Percentiles rank a stretch among this genome's conserved stretches.
phyloP scores from a whole-genome alignment of 37 sponge, comb jelly and placozoan genomes.

The Cladorhizidae sp. region DNA sequence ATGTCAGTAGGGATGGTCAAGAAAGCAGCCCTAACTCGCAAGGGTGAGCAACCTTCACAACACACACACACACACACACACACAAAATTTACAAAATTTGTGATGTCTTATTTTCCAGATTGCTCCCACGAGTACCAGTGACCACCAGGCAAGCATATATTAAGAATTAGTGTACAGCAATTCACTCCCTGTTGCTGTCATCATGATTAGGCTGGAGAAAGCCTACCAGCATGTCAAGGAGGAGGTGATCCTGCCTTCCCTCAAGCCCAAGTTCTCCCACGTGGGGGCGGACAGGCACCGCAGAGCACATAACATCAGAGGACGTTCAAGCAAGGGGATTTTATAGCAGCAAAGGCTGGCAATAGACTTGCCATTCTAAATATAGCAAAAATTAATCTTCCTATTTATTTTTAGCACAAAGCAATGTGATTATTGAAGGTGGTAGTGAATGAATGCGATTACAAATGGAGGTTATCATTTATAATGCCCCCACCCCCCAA shows the following conservation, averaged over 20 bases:
- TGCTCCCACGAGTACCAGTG: too few species aligned
- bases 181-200: background rate
- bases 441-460: too few species aligned
- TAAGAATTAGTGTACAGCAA: too few species aligned
- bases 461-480: too few species aligned
- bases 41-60: background rate
- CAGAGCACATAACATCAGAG: constrained; percentile 51
- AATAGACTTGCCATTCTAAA: background rate
- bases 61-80: background rate
- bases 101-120: background rate
- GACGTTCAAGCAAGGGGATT: background rate
- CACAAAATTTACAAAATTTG: background rate
- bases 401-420: background rate
- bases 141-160: too few species aligned
- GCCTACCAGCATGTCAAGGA: constrained; percentile 68
- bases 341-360: background rate
- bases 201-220: constrained; percentile 38
- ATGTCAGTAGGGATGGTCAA: constrained; percentile 36
- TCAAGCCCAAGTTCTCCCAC: constrained; percentile 49
- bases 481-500: too few species aligned
- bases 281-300: constrained; percentile 60
- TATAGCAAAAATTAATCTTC: background rate
- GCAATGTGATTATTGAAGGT: background rate
- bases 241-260: constrained; percentile 59
- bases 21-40: background rate